Conservation (phyloP, 2,888 invertebrate genomes). For the Patella depressa region DNA sequence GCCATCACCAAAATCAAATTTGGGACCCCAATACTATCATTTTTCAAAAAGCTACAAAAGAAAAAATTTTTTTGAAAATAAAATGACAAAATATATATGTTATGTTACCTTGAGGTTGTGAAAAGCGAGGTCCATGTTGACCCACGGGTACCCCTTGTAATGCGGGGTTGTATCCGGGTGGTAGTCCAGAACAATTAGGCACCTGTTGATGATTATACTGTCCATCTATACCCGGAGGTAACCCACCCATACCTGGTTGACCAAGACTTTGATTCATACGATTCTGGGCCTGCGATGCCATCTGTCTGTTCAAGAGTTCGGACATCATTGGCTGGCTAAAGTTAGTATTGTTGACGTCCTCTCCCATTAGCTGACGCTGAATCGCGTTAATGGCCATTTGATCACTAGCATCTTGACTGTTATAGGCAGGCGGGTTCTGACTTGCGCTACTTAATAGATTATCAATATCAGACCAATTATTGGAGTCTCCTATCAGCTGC, state of each 20-base stretch:
- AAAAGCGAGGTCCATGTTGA: constrained; percentile 53
- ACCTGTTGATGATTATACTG: constrained; percentile 32
- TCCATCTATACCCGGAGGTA: constrained; percentile 7
- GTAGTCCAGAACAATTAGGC: constrained; percentile 33
- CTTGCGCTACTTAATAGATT: constrained; percentile 43
- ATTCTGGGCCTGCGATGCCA: constrained; percentile 31
- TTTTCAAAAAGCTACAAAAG: too few relatives aligned
- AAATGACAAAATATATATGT: neutral
- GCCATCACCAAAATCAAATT: too few relatives aligned
- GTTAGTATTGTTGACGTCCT: constrained; percentile 46
- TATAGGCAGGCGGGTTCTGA: constrained; percentile 16
- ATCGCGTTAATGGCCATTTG: constrained; percentile 90
- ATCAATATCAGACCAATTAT: constrained; percentile 50
- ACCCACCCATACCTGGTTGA: constrained; percentile 14
- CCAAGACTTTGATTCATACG: constrained; percentile 11
- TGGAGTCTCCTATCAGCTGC: constrained; percentile 53
- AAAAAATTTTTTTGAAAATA: too few relatives aligned
- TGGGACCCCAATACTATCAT: too few relatives aligned
- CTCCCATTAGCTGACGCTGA: constrained; percentile 89
- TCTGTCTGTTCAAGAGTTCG: constrained; percentile 25
- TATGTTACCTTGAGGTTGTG: constrained; percentile 55
- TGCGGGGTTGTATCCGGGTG: constrained; percentile 41
- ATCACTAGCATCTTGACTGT: constrained; percentile 70
- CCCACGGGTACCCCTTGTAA: constrained; percentile 32
- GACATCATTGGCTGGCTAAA: constrained; percentile 18